These are phyloP conservation scores for Lordiphosa fenestrarum DNA, from an alignment of 2,888 invertebrate species.

Conservation along the genomic window DNA sequence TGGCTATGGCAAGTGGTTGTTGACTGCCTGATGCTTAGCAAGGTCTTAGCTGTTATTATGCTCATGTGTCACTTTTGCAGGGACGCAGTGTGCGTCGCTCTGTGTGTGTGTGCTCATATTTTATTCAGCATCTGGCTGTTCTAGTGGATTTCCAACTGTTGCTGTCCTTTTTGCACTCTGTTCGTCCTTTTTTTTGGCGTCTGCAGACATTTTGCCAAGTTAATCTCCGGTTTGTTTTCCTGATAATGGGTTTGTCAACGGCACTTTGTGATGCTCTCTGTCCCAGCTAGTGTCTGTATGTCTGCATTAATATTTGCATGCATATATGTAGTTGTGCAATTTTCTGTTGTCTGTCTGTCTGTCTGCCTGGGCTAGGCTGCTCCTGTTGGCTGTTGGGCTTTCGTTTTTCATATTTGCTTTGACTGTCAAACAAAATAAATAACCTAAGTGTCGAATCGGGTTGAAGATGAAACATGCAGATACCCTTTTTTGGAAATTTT, in stretches of 20 bases:
- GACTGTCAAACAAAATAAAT: constrained; percentile 6
- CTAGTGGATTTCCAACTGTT: constrained; percentile 36
- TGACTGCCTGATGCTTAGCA: constrained; percentile 70
- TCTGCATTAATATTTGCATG: constrained; percentile 39
- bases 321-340: constrained; percentile 33
- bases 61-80: constrained; percentile 68
- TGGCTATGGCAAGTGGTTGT: constrained; percentile 64
- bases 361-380: constrained; percentile 9
- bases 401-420: constrained; percentile 21
- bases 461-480: too few species aligned
- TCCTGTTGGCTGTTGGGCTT: constrained; percentile 25
- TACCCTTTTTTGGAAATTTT: too few species aligned
- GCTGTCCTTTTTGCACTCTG: constrained; percentile 34
- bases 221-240: constrained; percentile 75
- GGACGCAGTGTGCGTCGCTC: constrained; percentile 24
- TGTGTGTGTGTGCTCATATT: constrained; percentile 54
- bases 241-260: constrained; percentile 76
- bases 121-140: constrained; percentile 63
- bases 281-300: constrained; percentile 28
- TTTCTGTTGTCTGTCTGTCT: constrained; percentile 24
- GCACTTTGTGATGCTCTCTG: constrained; percentile 57
- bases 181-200: constrained; percentile 44
- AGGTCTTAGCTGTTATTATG: constrained; percentile 73
- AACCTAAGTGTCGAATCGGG: neutral
- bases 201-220: constrained; percentile 75